Evolutionary conservation across 1,140 invertebrate genomes (phyloP), one percentile per base, ranked within the genome.

Genomic region (Nephotettix cincticeps): DNA sequence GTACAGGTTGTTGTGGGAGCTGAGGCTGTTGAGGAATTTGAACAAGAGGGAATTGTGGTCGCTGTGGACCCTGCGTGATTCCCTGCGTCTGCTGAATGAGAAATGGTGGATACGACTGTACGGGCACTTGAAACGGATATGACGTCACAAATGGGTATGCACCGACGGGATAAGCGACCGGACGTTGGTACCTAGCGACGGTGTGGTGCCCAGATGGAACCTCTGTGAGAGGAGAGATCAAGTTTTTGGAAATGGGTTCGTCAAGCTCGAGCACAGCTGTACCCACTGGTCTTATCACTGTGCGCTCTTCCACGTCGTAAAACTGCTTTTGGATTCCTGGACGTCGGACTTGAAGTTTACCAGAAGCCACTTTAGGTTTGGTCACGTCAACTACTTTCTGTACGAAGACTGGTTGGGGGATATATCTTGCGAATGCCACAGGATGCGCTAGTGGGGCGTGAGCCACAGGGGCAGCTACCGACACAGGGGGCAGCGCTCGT

Each of bases 311-410:
- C 69, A 89, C 86, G 73, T 88, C 87, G 76, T 87, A 89, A 78
- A 88, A 88, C 76, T 88, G 85, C 77, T 88, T 88, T 71, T 88
- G 85, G 65, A 89, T 86, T 29, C 87, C 87, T 71, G 87, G 87
- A 56, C 87, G 83, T 70, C 87, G 84, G 0, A 89, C 82, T 81
- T 85, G 79, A 64, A 82, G 79, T 75, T 81, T 83, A 9, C 81
- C 79, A 4, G 83, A 84, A 4, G 82, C 80, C 0, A 85, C 77
- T 4, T 84, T 84, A 0, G 84, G 83, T 70, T 86, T 84, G 4
- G 83, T 79, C 21, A 86, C 84, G 68, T 86, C 84, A 0, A 86
- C 77, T 45, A 84, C 78, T 58, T 86, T 85, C 70, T 86, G 83
- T 28, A 86, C 75, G 47, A 84, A 75, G 30, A 80, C 84, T n/a